Percentiles rank a stretch among this genome's conserved stretches.
phyloP scores from a whole-genome alignment of 2,888 invertebrate genomes.

The Strigamia maritima region DNA sequence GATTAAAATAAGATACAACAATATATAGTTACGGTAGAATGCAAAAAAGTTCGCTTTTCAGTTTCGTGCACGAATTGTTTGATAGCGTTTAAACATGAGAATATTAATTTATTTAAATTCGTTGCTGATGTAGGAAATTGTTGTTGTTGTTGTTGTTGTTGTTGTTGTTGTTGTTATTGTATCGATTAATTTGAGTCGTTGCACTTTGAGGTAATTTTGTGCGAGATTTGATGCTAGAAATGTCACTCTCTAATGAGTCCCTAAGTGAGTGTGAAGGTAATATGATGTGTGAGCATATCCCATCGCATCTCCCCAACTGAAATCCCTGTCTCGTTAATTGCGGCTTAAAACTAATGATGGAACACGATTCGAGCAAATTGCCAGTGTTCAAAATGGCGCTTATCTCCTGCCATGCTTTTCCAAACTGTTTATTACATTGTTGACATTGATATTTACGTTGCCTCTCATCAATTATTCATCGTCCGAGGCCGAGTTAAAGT shows the following conservation, averaged over 20 bases:
- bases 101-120: no score
- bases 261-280: neutral
- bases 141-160: no score
- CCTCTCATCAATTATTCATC: neutral
- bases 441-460: neutral
- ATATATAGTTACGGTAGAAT: no score
- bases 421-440: neutral
- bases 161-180: neutral
- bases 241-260: constrained; percentile 5
- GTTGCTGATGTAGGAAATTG: no score
- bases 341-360: constrained; percentile 1
- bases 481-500: neutral
- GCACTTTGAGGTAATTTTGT: neutral
- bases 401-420: neutral
- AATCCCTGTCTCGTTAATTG: neutral
- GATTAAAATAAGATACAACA: no score
- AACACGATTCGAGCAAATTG: neutral
- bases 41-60: no score
- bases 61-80: no score
- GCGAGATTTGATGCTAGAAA: neutral
- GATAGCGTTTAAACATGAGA: no score
- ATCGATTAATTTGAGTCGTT: neutral
- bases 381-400: neutral
- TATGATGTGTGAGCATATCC: neutral
- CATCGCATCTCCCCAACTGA: neutral